Percentiles rank a stretch among this genome's conserved stretches.
These are phyloP conservation scores for Taurulus bubalis DNA, from an alignment of 2,113 vertebrate species.

Conservation along the genomic window DNA sequence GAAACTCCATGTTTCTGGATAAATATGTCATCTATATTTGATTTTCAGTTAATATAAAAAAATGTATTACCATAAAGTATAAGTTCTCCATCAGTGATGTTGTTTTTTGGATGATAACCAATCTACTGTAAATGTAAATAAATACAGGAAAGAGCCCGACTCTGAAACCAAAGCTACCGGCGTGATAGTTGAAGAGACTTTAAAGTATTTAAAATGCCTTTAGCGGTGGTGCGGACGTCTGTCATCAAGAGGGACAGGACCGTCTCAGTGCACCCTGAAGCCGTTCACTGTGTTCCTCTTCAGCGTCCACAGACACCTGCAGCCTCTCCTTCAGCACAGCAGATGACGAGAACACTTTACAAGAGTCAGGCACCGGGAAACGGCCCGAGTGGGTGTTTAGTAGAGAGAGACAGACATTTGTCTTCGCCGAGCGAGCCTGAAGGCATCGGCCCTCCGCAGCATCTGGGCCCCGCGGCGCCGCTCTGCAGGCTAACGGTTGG, in stretches of 20 bases:
- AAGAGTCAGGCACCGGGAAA: constrained; percentile 10
- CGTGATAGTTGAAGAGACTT: background rate
- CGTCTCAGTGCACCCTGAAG: constrained; percentile 21
- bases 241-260: background rate
- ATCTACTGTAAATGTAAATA: background rate
- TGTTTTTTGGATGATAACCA: background rate
- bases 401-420: constrained; percentile 10
- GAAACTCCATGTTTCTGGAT: no score
- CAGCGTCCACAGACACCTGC: constrained; percentile 31
- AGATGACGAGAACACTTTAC: constrained; percentile 31
- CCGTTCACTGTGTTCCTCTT: constrained; percentile 24
- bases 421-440: constrained; percentile 3
- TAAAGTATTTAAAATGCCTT: background rate
- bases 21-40: no score
- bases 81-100: no score
- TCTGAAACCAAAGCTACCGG: background rate
- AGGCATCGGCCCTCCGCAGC: constrained; percentile 19
- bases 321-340: constrained; percentile 24
- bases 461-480: constrained; percentile 27
- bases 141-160: background rate
- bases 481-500: constrained; percentile 49
- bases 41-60: no score
- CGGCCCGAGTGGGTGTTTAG: background rate
- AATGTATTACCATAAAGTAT: no score
- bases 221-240: background rate